Conservation (phyloP, 2,888 invertebrate species). For the Diachrysia chrysitis region DNA sequence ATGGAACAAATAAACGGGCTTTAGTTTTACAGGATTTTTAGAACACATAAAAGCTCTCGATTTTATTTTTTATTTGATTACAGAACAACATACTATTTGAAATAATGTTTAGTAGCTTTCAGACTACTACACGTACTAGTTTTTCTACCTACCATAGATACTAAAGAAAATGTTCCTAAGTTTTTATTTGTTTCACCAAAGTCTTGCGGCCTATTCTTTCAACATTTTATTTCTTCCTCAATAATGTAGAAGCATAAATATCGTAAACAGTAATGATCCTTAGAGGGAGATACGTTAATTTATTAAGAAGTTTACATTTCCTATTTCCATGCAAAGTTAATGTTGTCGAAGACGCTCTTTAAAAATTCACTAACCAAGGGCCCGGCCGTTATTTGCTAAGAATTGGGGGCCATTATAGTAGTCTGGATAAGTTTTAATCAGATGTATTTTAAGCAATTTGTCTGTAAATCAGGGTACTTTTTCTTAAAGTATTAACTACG, state of each 20-base stretch:
- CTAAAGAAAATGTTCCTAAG: not conserved
- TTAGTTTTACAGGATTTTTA: constrained; percentile 1
- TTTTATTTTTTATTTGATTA: not conserved
- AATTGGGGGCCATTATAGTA: constrained; percentile 7
- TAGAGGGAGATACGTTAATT: constrained; percentile 14
- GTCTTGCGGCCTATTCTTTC: not conserved
- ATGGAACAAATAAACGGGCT: constrained; percentile 6
- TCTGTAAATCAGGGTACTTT: too few species aligned
- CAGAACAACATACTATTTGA: not conserved
- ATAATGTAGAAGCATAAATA: not conserved
- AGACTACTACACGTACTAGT: not conserved
- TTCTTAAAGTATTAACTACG: not conserved
- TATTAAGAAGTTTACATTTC: constrained; percentile 20
- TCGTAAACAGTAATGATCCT: constrained; percentile 3
- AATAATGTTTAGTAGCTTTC: not conserved
- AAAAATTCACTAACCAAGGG: constrained; percentile 38
- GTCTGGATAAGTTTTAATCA: not conserved
- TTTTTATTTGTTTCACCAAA: not conserved
- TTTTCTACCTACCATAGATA: not conserved
- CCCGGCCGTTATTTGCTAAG: constrained; percentile 15
- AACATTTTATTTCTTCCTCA: not conserved
- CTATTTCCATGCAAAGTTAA: constrained; percentile 34
- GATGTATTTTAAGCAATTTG: not conserved
- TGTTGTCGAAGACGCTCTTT: constrained; percentile 30
- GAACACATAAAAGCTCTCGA: not conserved